phyloP scores from a whole-genome alignment of 92 coral and sea anemone species.

The Phenganax marumi region DNA sequence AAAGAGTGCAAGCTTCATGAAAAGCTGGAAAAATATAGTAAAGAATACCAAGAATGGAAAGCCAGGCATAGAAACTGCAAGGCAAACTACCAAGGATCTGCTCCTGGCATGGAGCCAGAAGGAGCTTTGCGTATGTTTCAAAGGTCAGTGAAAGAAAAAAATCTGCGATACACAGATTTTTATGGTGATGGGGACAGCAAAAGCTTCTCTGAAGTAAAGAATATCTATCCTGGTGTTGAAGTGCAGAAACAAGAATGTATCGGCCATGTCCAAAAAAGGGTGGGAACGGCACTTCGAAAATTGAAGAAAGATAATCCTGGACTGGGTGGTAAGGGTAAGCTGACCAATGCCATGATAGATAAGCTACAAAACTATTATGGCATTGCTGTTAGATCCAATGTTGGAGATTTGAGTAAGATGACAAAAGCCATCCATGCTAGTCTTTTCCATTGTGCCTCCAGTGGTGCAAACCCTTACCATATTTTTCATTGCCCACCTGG shows the following conservation, averaged over 20 bases:
- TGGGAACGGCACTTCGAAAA: constrained; percentile 61
- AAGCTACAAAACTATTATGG: constrained; percentile 55
- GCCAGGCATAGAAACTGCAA: constrained; percentile 54
- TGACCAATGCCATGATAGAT: constrained; percentile 60
- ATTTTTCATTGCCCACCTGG: constrained; percentile 62
- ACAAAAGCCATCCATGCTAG: constrained; percentile 56
- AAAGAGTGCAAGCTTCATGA: constrained; percentile 35
- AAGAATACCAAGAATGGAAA: constrained; percentile 48
- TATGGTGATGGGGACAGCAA: constrained; percentile 2
- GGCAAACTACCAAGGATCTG: constrained; percentile 26
- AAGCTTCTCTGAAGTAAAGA: neutral
- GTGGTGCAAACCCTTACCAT: constrained; percentile 41
- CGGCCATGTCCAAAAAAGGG: constrained; percentile 61
- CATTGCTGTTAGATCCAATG: constrained; percentile 54
- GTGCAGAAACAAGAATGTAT: constrained; percentile 40
- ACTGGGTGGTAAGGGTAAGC: constrained; percentile 57
- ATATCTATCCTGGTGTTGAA: neutral
- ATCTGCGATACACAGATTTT: neutral
- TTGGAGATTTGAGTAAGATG: constrained; percentile 51
- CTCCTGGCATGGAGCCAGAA: constrained; percentile 12
- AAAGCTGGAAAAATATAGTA: constrained; percentile 43
- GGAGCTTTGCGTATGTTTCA: neutral
- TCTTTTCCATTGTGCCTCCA: constrained; percentile 61
- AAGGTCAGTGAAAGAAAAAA: neutral
- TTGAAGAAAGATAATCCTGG: constrained; percentile 53